Percentiles rank a stretch among this genome's conserved stretches.
Evolutionary conservation across 2,113 vertebrate genomes (phyloP).

Genomic region (Grammomys surdaster): DNA sequence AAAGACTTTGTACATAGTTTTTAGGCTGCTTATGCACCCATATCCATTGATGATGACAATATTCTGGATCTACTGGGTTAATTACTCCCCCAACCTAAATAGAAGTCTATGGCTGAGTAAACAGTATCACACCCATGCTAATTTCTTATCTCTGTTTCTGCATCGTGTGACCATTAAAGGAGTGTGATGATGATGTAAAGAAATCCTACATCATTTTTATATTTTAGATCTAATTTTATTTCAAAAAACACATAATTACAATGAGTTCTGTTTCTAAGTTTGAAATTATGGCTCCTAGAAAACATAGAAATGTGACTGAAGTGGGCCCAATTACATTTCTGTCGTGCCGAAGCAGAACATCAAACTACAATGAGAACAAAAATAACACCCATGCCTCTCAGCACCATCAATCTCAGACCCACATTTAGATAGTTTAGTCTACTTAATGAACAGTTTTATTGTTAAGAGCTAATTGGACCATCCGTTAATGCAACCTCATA

Average conservation of each 20-base stretch:
- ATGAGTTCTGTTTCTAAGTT: not conserved
- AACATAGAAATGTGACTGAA: not conserved
- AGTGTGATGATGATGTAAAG: not conserved
- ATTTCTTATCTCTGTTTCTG: not conserved
- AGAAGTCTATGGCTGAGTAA: not conserved
- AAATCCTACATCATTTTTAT: not conserved
- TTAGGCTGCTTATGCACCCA: not conserved
- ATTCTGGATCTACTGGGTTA: not conserved
- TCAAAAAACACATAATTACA: constrained; percentile 17
- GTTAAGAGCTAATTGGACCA: constrained; percentile 54
- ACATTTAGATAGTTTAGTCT: constrained; percentile 20
- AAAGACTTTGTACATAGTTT: not conserved
- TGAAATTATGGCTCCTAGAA: constrained; percentile 23
- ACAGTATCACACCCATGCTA: not conserved
- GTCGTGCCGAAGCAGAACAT: not conserved
- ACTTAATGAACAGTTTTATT: constrained; percentile 65
- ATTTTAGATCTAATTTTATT: constrained; percentile 27
- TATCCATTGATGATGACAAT: not conserved
- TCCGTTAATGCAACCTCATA: constrained; percentile 53
- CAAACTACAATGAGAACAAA: not conserved
- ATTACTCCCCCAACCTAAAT: not conserved
- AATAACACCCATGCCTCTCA: not conserved
- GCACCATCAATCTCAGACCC: not conserved
- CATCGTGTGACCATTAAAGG: not conserved
- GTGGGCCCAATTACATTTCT: not conserved